phyloP scores from a whole-genome alignment of 2,113 vertebrate species.

The Lophotis ruficrista region DNA sequence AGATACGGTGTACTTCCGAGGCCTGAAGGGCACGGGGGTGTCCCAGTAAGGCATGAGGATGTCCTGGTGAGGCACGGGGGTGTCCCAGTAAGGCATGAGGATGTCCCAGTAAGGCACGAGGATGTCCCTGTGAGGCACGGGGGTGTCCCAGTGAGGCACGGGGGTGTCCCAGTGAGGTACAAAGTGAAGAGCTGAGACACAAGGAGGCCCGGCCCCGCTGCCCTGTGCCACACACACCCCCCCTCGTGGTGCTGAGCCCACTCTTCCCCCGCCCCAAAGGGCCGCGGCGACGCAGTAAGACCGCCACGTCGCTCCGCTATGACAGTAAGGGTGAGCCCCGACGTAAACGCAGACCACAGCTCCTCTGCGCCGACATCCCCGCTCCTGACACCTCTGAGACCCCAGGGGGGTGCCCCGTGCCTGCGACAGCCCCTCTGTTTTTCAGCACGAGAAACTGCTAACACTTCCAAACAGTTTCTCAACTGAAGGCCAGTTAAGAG shows the following conservation, averaged over 20 bases:
- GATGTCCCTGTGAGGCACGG: no score
- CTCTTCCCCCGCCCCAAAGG: background rate
- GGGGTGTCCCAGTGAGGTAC: no score
- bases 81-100: no score
- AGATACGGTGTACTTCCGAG: rapidly evolving
- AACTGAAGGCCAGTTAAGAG: conserved; percentile 55
- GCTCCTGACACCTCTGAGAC: no score
- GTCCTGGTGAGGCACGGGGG: no score
- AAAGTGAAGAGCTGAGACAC: no score
- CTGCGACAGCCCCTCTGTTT: background rate
- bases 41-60: no score
- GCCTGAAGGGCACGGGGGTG: background rate
- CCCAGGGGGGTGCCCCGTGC: background rate
- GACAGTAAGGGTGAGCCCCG: background rate
- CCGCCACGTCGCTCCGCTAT: rapidly evolving
- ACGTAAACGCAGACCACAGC: background rate
- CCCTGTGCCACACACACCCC: no score
- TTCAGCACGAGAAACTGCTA: background rate
- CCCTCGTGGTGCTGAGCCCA: rapidly evolving
- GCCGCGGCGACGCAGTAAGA: rapidly evolving
- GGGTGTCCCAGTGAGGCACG: no score
- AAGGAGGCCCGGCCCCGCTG: background rate
- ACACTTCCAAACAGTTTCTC: conserved; percentile 5
- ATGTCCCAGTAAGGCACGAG: no score
- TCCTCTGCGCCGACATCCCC: background rate